These are phyloP conservation scores for Halcyon leucocephala DNA, from an alignment of 2,797 vertebrate genomes.

Conservation along the genomic window DNA sequence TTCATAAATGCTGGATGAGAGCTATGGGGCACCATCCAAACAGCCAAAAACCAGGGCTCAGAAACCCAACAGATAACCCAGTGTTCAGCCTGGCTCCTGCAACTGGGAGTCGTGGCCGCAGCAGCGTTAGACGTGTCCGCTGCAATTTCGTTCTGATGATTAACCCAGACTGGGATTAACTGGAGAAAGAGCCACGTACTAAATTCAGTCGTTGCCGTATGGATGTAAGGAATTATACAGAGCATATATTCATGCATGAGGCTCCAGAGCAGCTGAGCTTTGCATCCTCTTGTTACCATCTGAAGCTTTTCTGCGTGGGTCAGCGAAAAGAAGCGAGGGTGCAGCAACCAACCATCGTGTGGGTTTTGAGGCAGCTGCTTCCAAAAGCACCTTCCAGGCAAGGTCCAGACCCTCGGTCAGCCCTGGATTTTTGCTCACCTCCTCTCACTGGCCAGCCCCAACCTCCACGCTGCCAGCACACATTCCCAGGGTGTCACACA, in stretches of 20 bases:
- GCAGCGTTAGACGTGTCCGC: rapidly evolving
- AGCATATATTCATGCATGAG: rapidly evolving
- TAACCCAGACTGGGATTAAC: rapidly evolving
- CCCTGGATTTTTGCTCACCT: not conserved
- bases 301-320: not conserved
- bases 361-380: not conserved
- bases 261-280: not conserved
- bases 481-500: constrained; percentile 39
- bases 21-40: not conserved
- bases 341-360: rapidly evolving
- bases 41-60: not conserved
- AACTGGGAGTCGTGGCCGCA: not conserved
- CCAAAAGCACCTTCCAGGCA: not conserved
- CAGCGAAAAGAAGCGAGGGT: rapidly evolving
- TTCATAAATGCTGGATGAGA: not conserved
- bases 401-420: not conserved
- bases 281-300: not conserved
- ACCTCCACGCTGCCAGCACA: not conserved
- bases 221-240: not conserved
- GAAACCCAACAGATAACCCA: not conserved
- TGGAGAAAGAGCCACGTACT: too few relatives aligned
- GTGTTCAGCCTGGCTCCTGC: rapidly evolving
- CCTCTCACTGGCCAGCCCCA: not conserved
- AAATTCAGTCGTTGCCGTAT: not conserved
- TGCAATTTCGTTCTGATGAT: not conserved